Percentiles rank a stretch among this genome's conserved stretches.
Conservation (phyloP, 2,797 vertebrate genomes). For the Leuciscus waleckii region DNA sequence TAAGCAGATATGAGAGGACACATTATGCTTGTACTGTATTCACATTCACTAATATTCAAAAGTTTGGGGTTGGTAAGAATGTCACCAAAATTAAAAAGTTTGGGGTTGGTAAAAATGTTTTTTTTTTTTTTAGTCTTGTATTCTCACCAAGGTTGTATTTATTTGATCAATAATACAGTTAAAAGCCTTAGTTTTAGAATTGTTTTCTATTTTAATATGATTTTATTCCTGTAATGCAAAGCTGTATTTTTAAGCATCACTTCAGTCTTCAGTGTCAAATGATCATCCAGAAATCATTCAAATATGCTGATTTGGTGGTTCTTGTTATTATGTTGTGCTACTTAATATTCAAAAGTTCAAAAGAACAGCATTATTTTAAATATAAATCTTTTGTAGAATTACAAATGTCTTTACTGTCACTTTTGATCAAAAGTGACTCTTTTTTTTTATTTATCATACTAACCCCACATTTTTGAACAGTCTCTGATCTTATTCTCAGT, state of each 20-base stretch:
- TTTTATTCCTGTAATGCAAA: neutral
- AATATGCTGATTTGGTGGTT: neutral
- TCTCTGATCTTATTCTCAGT: neutral
- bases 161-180: neutral
- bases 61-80: neutral
- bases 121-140: neutral
- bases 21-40: neutral
- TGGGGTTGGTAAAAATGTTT: neutral
- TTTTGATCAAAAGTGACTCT: neutral
- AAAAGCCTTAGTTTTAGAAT: too few relatives aligned
- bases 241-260: neutral
- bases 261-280: neutral
- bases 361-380: neutral
- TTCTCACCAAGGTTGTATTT: neutral
- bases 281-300: neutral
- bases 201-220: neutral
- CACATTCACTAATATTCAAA: neutral
- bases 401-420: neutral
- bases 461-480: neutral
- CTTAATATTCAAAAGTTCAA: neutral
- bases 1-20: neutral
- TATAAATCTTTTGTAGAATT: neutral
- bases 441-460: neutral
- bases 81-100: too few relatives aligned
- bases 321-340: neutral